Conservation (phyloP, 2,888 invertebrate species). For the Epinotia ramella region DNA sequence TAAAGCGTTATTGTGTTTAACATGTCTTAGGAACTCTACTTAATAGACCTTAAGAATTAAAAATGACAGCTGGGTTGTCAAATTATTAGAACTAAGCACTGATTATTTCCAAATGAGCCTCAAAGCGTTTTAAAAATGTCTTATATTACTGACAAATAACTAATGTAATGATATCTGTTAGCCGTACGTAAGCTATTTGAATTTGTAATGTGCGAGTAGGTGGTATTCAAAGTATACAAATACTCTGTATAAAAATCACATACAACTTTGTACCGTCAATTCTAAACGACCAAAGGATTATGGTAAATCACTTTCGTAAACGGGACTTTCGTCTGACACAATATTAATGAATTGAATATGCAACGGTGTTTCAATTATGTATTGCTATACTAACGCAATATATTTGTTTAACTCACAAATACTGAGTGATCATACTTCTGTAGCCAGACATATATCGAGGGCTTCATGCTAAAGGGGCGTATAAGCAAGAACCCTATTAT, state of each 20-base stretch:
- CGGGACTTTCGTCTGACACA: too few relatives aligned
- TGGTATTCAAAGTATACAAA: slow-evolving; percentile 12
- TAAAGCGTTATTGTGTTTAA: background rate
- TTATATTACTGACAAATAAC: slow-evolving; percentile 63
- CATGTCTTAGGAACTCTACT: background rate
- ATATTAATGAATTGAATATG: background rate
- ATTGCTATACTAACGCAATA: too few relatives aligned
- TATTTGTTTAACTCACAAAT: too few relatives aligned
- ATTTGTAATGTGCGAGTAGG: slow-evolving; percentile 31
- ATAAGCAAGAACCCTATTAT: too few relatives aligned
- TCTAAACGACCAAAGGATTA: background rate
- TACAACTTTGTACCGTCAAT: background rate
- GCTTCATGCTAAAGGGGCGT: too few relatives aligned
- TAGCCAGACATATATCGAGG: too few relatives aligned
- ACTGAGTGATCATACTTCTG: too few relatives aligned
- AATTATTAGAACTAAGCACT: slow-evolving; percentile 16
- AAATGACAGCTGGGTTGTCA: slow-evolving; percentile 35
- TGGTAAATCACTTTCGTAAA: background rate
- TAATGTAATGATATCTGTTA: slow-evolving; percentile 52
- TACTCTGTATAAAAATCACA: background rate
- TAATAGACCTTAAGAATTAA: slow-evolving; percentile 13
- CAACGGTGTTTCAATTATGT: background rate
- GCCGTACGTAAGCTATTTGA: slow-evolving; percentile 34
- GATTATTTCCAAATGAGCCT: slow-evolving; percentile 33
- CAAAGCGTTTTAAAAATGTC: slow-evolving; percentile 49